phyloP scores from a whole-genome alignment of 2,888 invertebrate genomes.

The Dasysyrphus albostriatus region DNA sequence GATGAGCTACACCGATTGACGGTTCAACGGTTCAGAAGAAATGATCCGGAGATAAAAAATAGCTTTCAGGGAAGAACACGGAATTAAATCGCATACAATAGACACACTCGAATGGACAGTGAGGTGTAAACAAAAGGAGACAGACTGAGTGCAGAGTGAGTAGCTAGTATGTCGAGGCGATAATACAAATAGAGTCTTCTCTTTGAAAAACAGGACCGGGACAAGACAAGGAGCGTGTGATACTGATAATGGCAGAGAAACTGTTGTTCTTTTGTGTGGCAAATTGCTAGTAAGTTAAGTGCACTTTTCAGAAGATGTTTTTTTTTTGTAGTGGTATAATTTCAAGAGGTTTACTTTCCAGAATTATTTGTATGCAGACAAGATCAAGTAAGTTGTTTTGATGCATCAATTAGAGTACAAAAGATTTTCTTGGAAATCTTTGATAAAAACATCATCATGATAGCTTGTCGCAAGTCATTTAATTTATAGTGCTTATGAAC shows the following conservation, averaged over 20 bases:
- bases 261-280: slow-evolving; percentile 35
- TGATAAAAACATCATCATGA: background rate
- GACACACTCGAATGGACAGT: slow-evolving; percentile 53
- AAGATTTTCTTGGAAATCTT: background rate
- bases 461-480: background rate
- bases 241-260: slow-evolving; percentile 34
- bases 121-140: slow-evolving; percentile 58
- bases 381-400: slow-evolving; percentile 34
- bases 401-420: slow-evolving; percentile 31
- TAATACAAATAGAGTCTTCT: slow-evolving; percentile 35
- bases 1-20: slow-evolving; percentile 44
- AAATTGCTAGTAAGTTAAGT: slow-evolving; percentile 27
- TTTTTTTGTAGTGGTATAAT: background rate
- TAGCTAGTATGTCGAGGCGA: background rate
- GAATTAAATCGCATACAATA: slow-evolving; percentile 48
- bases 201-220: slow-evolving; percentile 2
- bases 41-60: slow-evolving; percentile 53
- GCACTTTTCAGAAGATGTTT: slow-evolving; percentile 2
- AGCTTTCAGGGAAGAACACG: slow-evolving; percentile 38
- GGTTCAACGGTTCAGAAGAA: slow-evolving; percentile 69
- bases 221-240: slow-evolving; percentile 37
- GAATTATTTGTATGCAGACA: slow-evolving; percentile 3
- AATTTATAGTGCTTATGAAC: background rate
- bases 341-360: background rate
- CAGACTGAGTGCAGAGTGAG: slow-evolving; percentile 36